Conservation (phyloP, 2,113 vertebrate species). For the Nestor notabilis region DNA sequence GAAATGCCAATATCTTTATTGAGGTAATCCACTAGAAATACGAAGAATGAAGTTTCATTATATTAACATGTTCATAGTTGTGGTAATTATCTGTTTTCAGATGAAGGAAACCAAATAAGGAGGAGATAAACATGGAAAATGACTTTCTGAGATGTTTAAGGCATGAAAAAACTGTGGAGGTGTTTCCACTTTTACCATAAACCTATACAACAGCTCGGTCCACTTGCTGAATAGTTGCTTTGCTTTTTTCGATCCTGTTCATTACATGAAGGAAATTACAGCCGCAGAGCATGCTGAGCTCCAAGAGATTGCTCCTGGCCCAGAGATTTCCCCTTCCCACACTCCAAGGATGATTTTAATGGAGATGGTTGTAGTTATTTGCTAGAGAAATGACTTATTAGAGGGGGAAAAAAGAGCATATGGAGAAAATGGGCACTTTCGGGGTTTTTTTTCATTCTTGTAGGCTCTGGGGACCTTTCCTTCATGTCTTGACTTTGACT, state of each 20-base stretch:
- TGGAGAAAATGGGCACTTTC: neutral
- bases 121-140: neutral
- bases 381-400: neutral
- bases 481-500: neutral
- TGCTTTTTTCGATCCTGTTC: neutral
- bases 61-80: neutral
- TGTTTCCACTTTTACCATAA: neutral
- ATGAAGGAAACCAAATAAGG: neutral
- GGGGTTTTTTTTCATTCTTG: neutral
- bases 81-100: neutral
- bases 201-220: neutral
- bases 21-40: neutral
- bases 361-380: neutral
- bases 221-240: neutral
- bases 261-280: neutral
- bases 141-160: neutral
- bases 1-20: neutral
- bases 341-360: neutral
- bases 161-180: neutral
- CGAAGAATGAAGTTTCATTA: neutral
- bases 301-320: neutral
- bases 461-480: neutral
- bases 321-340: neutral
- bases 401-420: neutral
- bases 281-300: neutral